phyloP scores from a whole-genome alignment of 2,888 invertebrate species.

The Cyclophora punctaria region DNA sequence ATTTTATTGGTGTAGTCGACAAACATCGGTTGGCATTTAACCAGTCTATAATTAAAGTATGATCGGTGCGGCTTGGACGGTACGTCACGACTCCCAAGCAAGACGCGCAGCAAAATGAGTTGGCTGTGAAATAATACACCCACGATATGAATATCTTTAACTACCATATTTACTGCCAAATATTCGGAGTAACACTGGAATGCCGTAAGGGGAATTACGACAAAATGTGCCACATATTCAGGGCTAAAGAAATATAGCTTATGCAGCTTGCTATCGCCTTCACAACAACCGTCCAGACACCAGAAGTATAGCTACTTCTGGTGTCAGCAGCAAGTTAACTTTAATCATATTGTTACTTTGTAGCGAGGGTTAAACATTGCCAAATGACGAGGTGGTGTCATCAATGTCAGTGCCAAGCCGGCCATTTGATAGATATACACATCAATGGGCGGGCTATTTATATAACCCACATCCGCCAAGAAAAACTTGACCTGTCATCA shows the following conservation, averaged over 20 bases:
- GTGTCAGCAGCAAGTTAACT: no score
- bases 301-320: no score
- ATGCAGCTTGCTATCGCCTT: no score
- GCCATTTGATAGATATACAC: conserved; percentile 49
- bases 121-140: conserved; percentile 51
- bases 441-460: conserved; percentile 63
- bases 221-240: no score
- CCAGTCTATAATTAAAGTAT: conserved; percentile 57
- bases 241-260: no score
- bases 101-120: conserved; percentile 36
- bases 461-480: conserved; percentile 46
- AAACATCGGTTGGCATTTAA: conserved; percentile 65
- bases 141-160: conserved; percentile 32
- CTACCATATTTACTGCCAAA: conserved; percentile 21
- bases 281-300: no score
- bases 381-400: conserved; percentile 42
- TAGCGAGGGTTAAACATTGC: conserved; percentile 28
- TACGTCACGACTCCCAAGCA: conserved; percentile 31
- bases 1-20: conserved; percentile 44
- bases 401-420: conserved; percentile 69
- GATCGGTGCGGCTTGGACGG: conserved; percentile 30
- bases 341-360: no score
- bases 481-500: conserved; percentile 53
- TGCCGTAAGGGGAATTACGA: no score
- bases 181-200: conserved; percentile 9